Base-by-base conservation (phyloP, 2,888 invertebrate species). In the Mesopsocus fuscifrons region DNA sequence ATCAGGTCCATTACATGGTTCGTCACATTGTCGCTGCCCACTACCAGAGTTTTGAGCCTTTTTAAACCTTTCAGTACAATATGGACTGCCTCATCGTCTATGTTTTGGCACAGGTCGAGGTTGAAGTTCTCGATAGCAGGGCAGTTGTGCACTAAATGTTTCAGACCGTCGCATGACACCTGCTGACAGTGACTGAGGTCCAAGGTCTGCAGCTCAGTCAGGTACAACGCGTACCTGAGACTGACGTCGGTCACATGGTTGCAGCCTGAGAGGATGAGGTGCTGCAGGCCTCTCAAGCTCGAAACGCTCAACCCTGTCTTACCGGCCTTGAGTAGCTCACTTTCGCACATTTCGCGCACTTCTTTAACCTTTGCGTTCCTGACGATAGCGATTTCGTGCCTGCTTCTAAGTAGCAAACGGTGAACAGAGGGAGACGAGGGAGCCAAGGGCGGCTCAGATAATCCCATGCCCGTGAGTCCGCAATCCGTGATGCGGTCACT, bases 171-270 rank as follows among this genome's bases (percentile, higher is more conserved):
- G 13, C n/a, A 13, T 6, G 38, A 18, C 46, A 61, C 60, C 57
- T 60, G 74, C 52, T 76, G 74, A 52, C 80, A 77, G 55, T 72
- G 68, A 46, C 74, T 74, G 41, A 82, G 59, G 53, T 72, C 67
- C 18, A 82, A 61, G 46, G 64, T 61, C 23, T 60, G 59, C 5
- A 82, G 61, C 57, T 78, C 78, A 41, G 66, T 64, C 52, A 78
- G 78, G 46, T 67, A 67, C 47, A 81, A 68, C 31, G 76, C 72
- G 52, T 77, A 72, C 47, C 69, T 74, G 8, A 82, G 55, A 47
- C 79, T 77, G 1, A 76, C 70, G 58, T 82, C 80, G 15, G 78
- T 75, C 42, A 82, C 72, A 57, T 69, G 70, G 49, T 72, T 74
- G 54, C 81, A 81, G 1, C 72, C 71, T 45, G 72, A 69, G 13